phyloP scores from a whole-genome alignment of 2,888 invertebrate species.

The Bellardia pandia region DNA sequence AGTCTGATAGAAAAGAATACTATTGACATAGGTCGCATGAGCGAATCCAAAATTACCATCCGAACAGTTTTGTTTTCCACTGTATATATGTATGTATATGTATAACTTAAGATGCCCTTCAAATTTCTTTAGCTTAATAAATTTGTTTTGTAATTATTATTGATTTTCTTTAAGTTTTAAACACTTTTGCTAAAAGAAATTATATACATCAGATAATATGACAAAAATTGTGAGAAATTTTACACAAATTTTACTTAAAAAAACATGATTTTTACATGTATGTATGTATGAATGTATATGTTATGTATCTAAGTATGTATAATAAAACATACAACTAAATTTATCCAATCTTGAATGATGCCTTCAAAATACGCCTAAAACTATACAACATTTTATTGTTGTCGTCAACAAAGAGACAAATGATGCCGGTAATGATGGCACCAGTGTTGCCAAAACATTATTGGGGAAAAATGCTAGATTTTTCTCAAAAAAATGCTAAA shows the following conservation, averaged over 20 bases:
- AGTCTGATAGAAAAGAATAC: no score
- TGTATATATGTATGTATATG: neutral
- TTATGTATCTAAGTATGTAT: neutral
- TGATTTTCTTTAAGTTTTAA: constrained; percentile 57
- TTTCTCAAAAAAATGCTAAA: no score
- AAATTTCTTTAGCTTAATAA: constrained; percentile 23
- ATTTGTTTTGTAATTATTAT: constrained; percentile 60
- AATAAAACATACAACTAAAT: no score
- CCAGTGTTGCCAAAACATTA: no score
- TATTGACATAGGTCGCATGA: no score
- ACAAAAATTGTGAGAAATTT: neutral
- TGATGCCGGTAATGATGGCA: constrained; percentile 64
- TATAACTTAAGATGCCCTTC: constrained; percentile 52
- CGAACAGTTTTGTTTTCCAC: no score
- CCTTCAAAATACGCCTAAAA: constrained; percentile 25
- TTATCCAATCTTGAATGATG: no score
- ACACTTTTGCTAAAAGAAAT: constrained; percentile 15
- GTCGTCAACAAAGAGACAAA: constrained; percentile 43
- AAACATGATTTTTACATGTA: neutral
- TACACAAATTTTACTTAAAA: neutral
- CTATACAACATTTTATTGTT: constrained; percentile 28
- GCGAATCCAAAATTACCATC: no score
- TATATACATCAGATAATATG: constrained; percentile 33
- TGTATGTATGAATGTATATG: constrained; percentile 21
- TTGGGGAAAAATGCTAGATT: no score